These are phyloP conservation scores for Lindbergichthys nudifrons DNA, from an alignment of 2,797 vertebrate species.

Conservation along the genomic window DNA sequence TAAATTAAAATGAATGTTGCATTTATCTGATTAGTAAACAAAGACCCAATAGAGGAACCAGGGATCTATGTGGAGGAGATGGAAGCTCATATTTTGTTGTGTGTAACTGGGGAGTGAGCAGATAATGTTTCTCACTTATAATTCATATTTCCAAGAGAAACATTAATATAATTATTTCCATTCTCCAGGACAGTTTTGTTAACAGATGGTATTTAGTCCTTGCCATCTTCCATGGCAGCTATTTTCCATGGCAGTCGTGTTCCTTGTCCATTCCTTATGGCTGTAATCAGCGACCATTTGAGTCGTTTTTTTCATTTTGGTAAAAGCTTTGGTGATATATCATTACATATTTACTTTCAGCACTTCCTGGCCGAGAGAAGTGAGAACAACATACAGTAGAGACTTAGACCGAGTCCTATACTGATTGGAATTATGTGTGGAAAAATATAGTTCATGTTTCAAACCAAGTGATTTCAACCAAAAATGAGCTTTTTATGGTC, in stretches of 20 bases:
- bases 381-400: background rate
- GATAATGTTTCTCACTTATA: background rate
- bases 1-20: background rate
- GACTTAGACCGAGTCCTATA: background rate
- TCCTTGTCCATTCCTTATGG: constrained; percentile 40
- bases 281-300: constrained; percentile 32
- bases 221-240: constrained; percentile 52
- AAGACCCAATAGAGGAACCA: too few relatives aligned
- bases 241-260: constrained; percentile 32
- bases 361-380: background rate
- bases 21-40: background rate
- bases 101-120: background rate
- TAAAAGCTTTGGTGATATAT: constrained; percentile 13
- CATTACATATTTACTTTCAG: constrained; percentile 4
- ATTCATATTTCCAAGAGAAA: constrained; percentile 38
- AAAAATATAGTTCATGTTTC: too few relatives aligned
- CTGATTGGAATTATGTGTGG: too few relatives aligned
- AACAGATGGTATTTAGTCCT: constrained; percentile 60
- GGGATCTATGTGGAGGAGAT: background rate
- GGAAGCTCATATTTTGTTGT: background rate
- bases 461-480: background rate
- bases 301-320: constrained; percentile 25
- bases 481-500: background rate
- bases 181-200: constrained; percentile 49
- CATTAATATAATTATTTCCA: constrained; percentile 30